A percentile compares a stretch with the other conserved stretches of the same genome.
Conservation (phyloP, 2,888 invertebrate species). For the Venustoraphidia nigricollis region DNA sequence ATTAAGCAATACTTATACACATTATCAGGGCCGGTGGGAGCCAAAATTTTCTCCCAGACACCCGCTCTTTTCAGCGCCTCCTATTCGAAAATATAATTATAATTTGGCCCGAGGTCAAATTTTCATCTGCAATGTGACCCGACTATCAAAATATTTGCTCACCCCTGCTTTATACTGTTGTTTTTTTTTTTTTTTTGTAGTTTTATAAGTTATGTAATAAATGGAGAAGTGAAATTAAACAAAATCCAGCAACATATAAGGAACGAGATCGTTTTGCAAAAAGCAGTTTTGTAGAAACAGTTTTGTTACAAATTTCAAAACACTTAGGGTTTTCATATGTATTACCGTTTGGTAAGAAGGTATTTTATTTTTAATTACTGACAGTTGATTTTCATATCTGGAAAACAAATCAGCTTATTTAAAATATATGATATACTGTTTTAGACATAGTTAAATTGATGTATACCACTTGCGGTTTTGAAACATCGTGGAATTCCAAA, state of each 20-base stretch:
- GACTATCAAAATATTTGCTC: no score
- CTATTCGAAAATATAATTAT: no score
- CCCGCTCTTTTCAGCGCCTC: no score
- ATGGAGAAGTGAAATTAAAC: slow-evolving; percentile 22
- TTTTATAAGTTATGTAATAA: slow-evolving; percentile 26
- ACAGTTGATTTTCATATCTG: background rate
- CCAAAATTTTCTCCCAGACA: no score
- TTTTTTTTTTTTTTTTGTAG: slow-evolving; percentile 15
- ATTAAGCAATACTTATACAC: no score
- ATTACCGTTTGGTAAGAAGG: slow-evolving; percentile 2
- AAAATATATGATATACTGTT: slow-evolving; percentile 9
- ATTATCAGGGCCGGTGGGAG: no score
- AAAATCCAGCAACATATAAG: slow-evolving; percentile 17
- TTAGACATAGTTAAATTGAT: slow-evolving; percentile 46
- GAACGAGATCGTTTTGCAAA: slow-evolving; percentile 18
- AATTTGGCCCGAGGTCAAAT: no score
- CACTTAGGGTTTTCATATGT: background rate
- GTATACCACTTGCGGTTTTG: slow-evolving; percentile 62
- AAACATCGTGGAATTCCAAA: slow-evolving; percentile 61
- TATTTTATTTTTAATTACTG: background rate
- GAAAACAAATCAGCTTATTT: background rate
- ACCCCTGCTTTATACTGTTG: no score
- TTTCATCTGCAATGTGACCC: no score
- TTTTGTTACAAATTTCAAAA: background rate
- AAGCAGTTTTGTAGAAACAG: slow-evolving; percentile 1